Base-by-base conservation (phyloP, 1,140 invertebrate species). In the Ectropis grisescens region DNA sequence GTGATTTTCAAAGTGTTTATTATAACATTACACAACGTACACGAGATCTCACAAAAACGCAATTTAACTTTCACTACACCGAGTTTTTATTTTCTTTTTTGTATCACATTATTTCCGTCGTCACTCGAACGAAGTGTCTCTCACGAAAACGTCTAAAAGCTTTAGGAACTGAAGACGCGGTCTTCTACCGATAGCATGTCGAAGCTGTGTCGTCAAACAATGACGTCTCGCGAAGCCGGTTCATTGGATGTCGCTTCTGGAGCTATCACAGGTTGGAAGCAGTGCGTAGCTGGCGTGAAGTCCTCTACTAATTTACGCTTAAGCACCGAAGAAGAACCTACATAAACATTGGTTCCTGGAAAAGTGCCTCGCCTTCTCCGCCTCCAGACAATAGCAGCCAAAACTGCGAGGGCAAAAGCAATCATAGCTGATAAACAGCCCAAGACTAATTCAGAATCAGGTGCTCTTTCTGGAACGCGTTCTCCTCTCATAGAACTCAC, bases 181-280 rank as follows among this genome's bases (percentile, higher is more conserved):
- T 75, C 64, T 53, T 76, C 69, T 40, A 82, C 50, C 27, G 76
- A 79, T 58, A 82, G 67, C 68, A 78, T 81, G 55, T 82, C 84
- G 62, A 84, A 82, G 66, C 82, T 85, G 70, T 86, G 84, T 71
- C 84, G 85, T 87, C 85, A 87, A 80, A 87, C 85, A 36, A 86
- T 82, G 38, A 86, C 84, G 62, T 86, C 82, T 33, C 76, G 59
- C 7, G 70, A 59, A 26, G 65, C 58, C 2, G 61, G 46, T 16
- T 69, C 69, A 33, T 76, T 83, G 32, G 45, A 51, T 5, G 74
- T 52, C 11, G 60, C 58, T 37, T 83, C 69, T 16, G 85, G 84
- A 14, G 85, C 81, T 38, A 87, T 69, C 9, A 87, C 84, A 12
- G 85, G 85, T 46, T 86, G 85, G 51, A 86, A 86, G 45, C 84